phyloP scores from a whole-genome alignment of 2,113 vertebrate species.

The Gavia stellata region DNA sequence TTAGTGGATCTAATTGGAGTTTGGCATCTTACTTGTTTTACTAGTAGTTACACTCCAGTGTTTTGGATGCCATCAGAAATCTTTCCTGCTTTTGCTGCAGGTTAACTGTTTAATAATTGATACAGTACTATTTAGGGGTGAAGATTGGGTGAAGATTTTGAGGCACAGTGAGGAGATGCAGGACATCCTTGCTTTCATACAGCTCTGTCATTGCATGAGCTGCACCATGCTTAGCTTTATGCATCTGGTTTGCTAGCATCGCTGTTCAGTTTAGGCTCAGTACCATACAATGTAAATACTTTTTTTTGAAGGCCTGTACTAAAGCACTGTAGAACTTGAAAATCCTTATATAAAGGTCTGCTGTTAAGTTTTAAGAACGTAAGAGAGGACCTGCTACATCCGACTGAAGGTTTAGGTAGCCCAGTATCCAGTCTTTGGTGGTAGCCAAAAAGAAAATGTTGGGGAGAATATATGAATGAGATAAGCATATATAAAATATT shows the following conservation, averaged over 20 bases:
- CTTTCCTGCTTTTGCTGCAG: neutral
- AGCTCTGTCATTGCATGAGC: neutral
- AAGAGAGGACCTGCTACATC: neutral
- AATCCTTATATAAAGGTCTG: neutral
- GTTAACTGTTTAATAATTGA: neutral
- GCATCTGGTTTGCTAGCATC: neutral
- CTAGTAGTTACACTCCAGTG: neutral
- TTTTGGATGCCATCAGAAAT: neutral
- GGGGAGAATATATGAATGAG: neutral
- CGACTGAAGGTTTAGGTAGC: neutral
- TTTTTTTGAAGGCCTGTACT: neutral
- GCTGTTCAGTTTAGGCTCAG: neutral
- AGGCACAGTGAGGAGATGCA: neutral
- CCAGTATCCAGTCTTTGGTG: neutral
- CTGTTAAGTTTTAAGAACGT: neutral
- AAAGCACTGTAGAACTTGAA: neutral
- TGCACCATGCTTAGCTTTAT: neutral
- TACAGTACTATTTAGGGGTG: neutral
- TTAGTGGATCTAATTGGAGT: neutral
- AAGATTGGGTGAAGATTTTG: neutral
- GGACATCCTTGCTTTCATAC: neutral
- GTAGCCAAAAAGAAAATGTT: neutral
- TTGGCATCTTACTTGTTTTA: neutral
- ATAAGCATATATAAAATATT: neutral
- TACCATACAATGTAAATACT: neutral